Conservation (phyloP, 2,113 vertebrate genomes). For the Aegotheles bennettii region DNA sequence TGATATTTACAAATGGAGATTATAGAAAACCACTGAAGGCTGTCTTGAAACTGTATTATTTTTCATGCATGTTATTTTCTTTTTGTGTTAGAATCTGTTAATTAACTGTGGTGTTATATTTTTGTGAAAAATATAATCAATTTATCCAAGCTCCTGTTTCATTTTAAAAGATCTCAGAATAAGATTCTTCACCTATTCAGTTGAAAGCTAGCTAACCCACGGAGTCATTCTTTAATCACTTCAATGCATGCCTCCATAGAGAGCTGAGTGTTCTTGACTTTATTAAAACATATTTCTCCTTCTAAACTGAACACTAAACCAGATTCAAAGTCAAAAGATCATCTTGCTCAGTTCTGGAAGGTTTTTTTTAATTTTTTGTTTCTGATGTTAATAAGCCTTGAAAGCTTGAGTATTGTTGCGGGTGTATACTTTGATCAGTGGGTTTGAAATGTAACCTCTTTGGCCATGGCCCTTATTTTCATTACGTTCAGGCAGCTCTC, state of each 20-base stretch:
- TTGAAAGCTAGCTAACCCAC: conserved; percentile 38
- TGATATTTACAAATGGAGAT: not conserved
- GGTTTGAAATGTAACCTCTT: conserved; percentile 12
- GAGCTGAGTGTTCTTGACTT: conserved; percentile 23
- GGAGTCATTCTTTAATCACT: conserved; percentile 58
- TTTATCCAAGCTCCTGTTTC: conserved; percentile 34
- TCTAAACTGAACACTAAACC: conserved; percentile 36
- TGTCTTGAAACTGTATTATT: not conserved
- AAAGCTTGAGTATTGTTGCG: conserved; percentile 1
- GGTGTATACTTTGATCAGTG: conserved; percentile 16
- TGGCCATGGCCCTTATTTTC: not conserved
- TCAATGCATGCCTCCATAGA: not conserved
- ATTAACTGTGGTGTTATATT: not conserved
- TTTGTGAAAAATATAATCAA: not conserved
- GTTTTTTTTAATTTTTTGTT: conserved; percentile 18
- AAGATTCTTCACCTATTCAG: conserved; percentile 40
- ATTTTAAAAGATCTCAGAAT: conserved; percentile 43
- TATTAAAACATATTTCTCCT: conserved; percentile 1
- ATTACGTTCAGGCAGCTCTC: not conserved
- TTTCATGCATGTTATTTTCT: not conserved
- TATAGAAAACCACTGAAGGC: not conserved
- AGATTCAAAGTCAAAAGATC: conserved; percentile 42
- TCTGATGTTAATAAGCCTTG: conserved; percentile 24
- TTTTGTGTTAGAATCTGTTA: not conserved
- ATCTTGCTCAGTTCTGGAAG: not conserved